Percentiles rank a stretch among this genome's conserved stretches.
Conservation (phyloP, 1,140 invertebrate genomes). For the Aphelenchoides fujianensis region DNA sequence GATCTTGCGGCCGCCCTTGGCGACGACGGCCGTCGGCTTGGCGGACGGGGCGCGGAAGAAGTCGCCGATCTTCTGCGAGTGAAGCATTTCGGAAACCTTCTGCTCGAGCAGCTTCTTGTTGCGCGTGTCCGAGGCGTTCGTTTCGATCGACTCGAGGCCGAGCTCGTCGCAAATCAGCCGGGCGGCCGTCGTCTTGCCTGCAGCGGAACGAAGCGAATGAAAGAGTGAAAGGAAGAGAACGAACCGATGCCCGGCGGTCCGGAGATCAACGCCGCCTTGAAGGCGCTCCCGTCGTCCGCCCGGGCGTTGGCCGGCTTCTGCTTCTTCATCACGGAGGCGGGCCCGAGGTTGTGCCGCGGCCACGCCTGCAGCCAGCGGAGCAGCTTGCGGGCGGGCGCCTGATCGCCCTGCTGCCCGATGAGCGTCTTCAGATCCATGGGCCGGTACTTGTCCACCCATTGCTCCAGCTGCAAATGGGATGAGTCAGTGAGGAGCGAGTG, state of each 20-base stretch:
- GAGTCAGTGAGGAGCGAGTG: too few relatives aligned
- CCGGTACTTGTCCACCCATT: constrained; percentile 94
- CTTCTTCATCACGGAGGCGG: constrained; percentile 33
- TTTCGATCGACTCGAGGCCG: constrained; percentile 71
- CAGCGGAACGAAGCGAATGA: too few relatives aligned
- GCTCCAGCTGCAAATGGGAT: too few relatives aligned
- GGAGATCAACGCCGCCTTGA: constrained; percentile 86
- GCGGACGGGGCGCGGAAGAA: background rate
- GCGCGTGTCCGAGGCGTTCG: constrained; percentile 76
- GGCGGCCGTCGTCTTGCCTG: constrained; percentile 66
- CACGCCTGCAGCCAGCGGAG: constrained; percentile 81
- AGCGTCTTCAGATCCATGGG: constrained; percentile 80
- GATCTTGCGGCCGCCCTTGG: constrained; percentile 16
- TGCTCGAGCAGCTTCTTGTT: constrained; percentile 83
- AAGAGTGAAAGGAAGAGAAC: constrained; percentile 18
- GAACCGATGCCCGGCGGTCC: constrained; percentile 85
- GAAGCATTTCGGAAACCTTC: constrained; percentile 74
- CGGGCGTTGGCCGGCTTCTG: constrained; percentile 32
- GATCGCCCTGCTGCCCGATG: constrained; percentile 85
- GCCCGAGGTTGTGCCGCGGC: constrained; percentile 63
- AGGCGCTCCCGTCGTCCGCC: constrained; percentile 63
- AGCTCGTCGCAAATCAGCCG: constrained; percentile 85
- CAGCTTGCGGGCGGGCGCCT: constrained; percentile 85
- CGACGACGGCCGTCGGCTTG: background rate
- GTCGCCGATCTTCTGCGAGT: constrained; percentile 52